Base-by-base conservation (phyloP, 2,888 invertebrate genomes). In the Norana najaformis region DNA sequence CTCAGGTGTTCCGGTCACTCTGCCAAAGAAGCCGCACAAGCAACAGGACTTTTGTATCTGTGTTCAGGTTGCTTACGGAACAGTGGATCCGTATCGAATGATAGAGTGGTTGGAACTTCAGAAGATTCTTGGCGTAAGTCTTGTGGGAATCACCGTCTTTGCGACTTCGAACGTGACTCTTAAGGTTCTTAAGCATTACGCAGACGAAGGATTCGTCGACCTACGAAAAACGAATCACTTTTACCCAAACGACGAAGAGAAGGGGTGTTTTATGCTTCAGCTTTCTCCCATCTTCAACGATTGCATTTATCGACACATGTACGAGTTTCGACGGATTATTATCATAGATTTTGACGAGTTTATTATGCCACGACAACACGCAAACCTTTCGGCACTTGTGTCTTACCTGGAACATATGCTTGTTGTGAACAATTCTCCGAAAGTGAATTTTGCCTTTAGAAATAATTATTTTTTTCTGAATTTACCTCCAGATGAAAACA, bases 271-370 rank as follows among this genome's bases (percentile, higher is more conserved):
- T 38, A n/a, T 30, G 39, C 53, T 88, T n/a, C 88, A 90, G n/a
- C 69, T 47, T 3, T 37, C 88, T 2, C 47, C 92, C 8, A 82
- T 88, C 34, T 35, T 91, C 11, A 92, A 91, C 69, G 91, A 92
- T 90, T 92, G 92, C 47, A 53, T 92, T 88, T 92, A 92, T 90
- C 37, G 91, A n/a, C 91, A 92, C 89, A 90, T 92, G 85, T 90
- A 91, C 90, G 82, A 90, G 20, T 92, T 91, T 82, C 89, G 89
- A n/a, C 88, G 90, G n/a, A 69, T 92, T 16, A 23, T 90, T n/a
- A 69, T 90, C 20, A 88, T 91, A 30, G 91, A 91, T 47, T 88
- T 92, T 39, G 91, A 91, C 89, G 92, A 92, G 88, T 38, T 92
- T 20, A 91, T 92, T 23, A 83, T 92, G 82, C 92, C 92, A 23